Conservation (phyloP, 2,797 vertebrate genomes). For the Hozukius guyotensis region DNA sequence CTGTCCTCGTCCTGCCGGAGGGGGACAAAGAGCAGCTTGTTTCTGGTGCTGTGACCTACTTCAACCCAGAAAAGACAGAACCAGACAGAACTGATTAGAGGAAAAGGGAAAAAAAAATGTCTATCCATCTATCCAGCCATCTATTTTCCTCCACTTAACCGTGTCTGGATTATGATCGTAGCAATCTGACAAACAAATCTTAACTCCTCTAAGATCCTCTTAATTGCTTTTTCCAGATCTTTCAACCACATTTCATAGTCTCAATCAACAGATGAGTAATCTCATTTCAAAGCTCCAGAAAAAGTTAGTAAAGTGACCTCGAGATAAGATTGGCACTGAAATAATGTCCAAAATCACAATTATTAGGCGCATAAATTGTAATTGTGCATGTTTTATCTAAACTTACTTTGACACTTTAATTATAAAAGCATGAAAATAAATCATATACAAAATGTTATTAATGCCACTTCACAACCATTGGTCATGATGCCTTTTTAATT, state of each 20-base stretch:
- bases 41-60: slow-evolving; percentile 69
- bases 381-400: neutral
- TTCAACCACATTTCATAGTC: neutral
- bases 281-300: neutral
- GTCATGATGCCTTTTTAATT: too few species aligned
- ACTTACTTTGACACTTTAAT: neutral
- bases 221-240: neutral
- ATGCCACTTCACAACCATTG: neutral
- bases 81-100: slow-evolving; percentile 50
- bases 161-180: neutral
- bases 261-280: neutral
- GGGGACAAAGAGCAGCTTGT: slow-evolving; percentile 77
- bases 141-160: neutral
- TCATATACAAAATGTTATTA: neutral
- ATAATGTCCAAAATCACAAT: neutral
- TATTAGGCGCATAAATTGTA: neutral
- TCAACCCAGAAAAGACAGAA: slow-evolving; percentile 56
- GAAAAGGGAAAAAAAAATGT: slow-evolving; percentile 5
- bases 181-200: neutral
- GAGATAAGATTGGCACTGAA: neutral
- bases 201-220: neutral
- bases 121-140: neutral
- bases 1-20: slow-evolving; percentile 57
- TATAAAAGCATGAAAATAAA: neutral
- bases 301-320: neutral